Base-by-base conservation (phyloP, 1,140 invertebrate genomes). In the Choristoneura fumiferana region DNA sequence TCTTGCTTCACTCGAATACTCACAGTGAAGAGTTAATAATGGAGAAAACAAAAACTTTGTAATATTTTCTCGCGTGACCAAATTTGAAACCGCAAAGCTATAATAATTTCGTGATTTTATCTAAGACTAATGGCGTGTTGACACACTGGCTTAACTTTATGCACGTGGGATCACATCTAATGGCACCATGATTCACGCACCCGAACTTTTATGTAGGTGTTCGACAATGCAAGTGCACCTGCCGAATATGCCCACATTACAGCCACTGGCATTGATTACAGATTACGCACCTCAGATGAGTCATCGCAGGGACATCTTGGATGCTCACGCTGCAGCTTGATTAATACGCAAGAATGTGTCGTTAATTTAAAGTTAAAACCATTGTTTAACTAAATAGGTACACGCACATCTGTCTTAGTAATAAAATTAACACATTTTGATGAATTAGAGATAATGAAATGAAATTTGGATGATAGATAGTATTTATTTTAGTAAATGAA, bases 151-250 rank as follows among this genome's bases (percentile, higher is more conserved):
- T 29, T 29, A 29, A 6, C 22, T 29, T n/a, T 29, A 6, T 29
- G 22, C 22, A 29, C 22, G 22, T 29, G 22, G 22, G 22, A 3
- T 29, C 22, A 29, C 22, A 37, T 49, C 18, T 29, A 49, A 49
- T 49, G 43, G 22, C 10, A n/a, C 4, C 18, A 13, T 49, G 43
- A 49, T 49, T 29, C 18, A 29, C 18, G n/a, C 37, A 12, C 18
- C 35, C 35, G 9, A 37, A 37, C 43, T 15, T 13, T 17, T 49
- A 49, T 12, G 43, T 49, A 49, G 43, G 43, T 49, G 22, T 22
- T n/a, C n/a, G 22, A 49, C 22, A 49, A 49, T 49, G 22, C 43
- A 29, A 12, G n/a, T 49, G 43, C 43, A 49, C 43, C 43, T 49
- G 43, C 43, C 10, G n/a, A 22, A 22, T 29, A 29, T 29, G 22